Evolutionary conservation across 23 tunicate species (phyloP).

Genomic region (Trididemnum nubilum): DNA sequence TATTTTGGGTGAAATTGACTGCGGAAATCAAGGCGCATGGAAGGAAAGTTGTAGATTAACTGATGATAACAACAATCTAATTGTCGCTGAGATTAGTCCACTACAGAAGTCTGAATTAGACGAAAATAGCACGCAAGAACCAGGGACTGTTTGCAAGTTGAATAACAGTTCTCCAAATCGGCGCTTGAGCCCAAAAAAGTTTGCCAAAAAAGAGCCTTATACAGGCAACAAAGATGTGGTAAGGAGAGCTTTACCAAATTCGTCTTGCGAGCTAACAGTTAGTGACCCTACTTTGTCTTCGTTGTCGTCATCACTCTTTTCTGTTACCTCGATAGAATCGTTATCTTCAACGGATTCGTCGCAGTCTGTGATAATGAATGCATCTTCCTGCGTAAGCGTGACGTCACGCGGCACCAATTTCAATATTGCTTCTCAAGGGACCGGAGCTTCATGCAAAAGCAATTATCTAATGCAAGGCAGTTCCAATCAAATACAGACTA

Average conservation of each 20-base stretch:
- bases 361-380: background rate
- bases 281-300: constrained; percentile 10
- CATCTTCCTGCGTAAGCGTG: background rate
- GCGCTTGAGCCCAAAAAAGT: background rate
- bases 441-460: background rate
- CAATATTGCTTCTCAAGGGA: background rate
- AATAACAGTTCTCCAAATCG: no score
- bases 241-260: background rate
- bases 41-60: no score
- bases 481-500: no score
- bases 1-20: background rate
- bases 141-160: background rate
- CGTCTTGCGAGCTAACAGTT: background rate
- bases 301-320: constrained; percentile 43
- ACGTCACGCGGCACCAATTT: background rate
- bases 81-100: background rate
- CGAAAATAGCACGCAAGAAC: background rate
- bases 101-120: background rate
- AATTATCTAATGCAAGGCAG: no score
- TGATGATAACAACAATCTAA: background rate
- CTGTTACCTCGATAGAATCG: constrained; percentile 48
- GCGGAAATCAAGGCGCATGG: no score
- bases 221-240: background rate
- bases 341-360: constrained; percentile 41
- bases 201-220: background rate